A percentile compares a stretch with the other conserved stretches of the same genome.
phyloP scores from a whole-genome alignment of 2,797 vertebrate genomes.

The Rhyacichthys aspro region DNA sequence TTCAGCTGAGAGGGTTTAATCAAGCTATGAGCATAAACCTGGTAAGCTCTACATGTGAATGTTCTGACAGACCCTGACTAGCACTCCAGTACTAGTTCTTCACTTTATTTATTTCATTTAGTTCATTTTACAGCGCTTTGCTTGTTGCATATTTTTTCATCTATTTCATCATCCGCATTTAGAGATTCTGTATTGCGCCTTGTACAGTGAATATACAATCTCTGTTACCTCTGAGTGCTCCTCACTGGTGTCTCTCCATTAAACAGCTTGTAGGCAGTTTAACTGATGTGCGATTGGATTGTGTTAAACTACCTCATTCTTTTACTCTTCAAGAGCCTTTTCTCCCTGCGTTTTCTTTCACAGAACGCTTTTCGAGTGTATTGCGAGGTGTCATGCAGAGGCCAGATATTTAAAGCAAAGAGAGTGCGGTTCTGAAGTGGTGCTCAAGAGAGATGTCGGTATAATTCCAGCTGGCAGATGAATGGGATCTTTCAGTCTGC shows the following conservation, averaged over 20 bases:
- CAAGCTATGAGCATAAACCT: too few species aligned
- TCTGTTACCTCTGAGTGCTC: constrained; percentile 12
- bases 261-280: constrained; percentile 60
- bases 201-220: constrained; percentile 6
- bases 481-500: constrained; percentile 79
- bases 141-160: constrained; percentile 1
- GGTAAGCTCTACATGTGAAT: too few species aligned
- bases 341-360: constrained; percentile 20
- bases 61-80: too few species aligned
- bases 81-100: too few species aligned
- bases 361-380: constrained; percentile 40
- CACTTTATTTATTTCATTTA: too few species aligned
- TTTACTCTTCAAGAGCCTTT: constrained; percentile 19
- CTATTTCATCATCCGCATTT: constrained; percentile 4
- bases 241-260: constrained; percentile 48
- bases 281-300: constrained; percentile 53
- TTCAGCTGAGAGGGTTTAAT: too few species aligned
- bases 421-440: constrained; percentile 77
- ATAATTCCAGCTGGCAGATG: constrained; percentile 81
- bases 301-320: constrained; percentile 41
- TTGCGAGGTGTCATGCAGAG: constrained; percentile 77
- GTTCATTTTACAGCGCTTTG: neutral
- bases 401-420: constrained; percentile 83
- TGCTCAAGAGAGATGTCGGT: constrained; percentile 79
- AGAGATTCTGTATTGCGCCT: constrained; percentile 8